A percentile compares a stretch with the other conserved stretches of the same genome.
These are phyloP conservation scores for Polydrusus cervinus DNA, from an alignment of 2,888 invertebrate genomes.

Conservation along the genomic window DNA sequence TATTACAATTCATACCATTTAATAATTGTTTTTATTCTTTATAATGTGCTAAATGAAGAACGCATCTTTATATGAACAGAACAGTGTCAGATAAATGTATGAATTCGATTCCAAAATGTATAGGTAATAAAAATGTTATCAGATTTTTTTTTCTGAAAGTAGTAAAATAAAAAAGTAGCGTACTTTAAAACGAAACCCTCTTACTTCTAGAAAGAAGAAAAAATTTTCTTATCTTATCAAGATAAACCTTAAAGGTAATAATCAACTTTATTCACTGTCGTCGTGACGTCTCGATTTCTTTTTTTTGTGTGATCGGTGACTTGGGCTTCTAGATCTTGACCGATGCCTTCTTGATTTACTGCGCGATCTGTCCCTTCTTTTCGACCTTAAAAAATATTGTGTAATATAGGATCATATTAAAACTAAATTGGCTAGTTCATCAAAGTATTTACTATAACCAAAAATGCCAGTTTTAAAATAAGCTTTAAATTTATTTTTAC, in stretches of 20 bases:
- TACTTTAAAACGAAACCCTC: constrained; percentile 1
- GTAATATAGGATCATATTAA: not conserved
- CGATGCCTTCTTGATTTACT: constrained; percentile 81
- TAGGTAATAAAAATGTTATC: not conserved
- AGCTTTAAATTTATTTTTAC: not conserved
- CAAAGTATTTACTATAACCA: no score
- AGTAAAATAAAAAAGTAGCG: constrained; percentile 3
- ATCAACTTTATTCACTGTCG: constrained; percentile 76
- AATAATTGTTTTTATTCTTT: no score
- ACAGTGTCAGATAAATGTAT: not conserved
- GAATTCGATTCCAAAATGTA: not conserved
- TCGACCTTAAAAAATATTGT: constrained; percentile 70
- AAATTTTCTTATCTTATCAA: constrained; percentile 8
- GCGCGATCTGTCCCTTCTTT: constrained; percentile 80
- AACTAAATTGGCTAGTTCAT: no score
- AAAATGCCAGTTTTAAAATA: no score
- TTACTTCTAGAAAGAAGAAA: not conserved
- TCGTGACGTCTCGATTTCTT: constrained; percentile 83
- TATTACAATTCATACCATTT: no score
- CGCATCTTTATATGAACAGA: no score
- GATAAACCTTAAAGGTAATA: constrained; percentile 10
- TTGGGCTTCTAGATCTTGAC: constrained; percentile 82
- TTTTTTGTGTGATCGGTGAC: constrained; percentile 75
- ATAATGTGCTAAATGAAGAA: no score
- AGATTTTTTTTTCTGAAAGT: not conserved